A percentile compares a stretch with the other conserved stretches of the same genome.
Evolutionary conservation across 2,888 invertebrate species (phyloP).

Genomic region (Alloscopus bannaensis): DNA sequence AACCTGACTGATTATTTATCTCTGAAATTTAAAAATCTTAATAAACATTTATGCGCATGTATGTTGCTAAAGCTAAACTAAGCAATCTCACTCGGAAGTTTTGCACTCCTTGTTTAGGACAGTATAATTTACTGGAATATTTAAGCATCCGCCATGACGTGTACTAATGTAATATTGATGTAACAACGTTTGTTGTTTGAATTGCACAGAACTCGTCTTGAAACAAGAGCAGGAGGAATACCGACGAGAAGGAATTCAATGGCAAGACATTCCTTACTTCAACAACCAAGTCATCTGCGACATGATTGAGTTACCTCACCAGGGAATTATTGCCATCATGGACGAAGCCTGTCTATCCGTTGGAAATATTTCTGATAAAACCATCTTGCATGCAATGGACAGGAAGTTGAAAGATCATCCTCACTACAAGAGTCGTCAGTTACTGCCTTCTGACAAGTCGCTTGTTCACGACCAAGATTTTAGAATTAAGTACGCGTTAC

Average conservation of each 20-base stretch:
- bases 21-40: no score
- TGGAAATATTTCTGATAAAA: conserved; percentile 89
- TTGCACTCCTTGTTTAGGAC: no score
- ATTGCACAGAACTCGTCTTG: conserved; percentile 87
- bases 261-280: conserved; percentile 96
- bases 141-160: no score
- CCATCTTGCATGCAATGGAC: conserved; percentile 95
- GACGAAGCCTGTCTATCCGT: conserved; percentile 98
- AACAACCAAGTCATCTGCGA: conserved; percentile 98
- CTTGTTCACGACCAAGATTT: conserved; percentile 87
- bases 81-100: no score
- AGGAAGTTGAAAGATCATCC: conserved; percentile 88
- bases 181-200: conserved; percentile 14
- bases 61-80: no score
- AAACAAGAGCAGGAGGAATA: conserved; percentile 99
- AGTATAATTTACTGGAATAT: no score
- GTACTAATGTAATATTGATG: no score
- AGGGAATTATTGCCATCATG: conserved; percentile 92
- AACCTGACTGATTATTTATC: no score
- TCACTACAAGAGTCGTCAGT: conserved; percentile 92
- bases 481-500: conserved; percentile 83
- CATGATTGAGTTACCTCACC: conserved; percentile 94
- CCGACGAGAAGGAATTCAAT: conserved; percentile 94
- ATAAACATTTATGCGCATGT: no score
- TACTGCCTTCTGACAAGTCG: conserved; percentile 88